Evolutionary conservation across 92 coral and sea anemone species (phyloP), one percentile per base, ranked within the genome.

Genomic region (Epizoanthus stellaris): DNA sequence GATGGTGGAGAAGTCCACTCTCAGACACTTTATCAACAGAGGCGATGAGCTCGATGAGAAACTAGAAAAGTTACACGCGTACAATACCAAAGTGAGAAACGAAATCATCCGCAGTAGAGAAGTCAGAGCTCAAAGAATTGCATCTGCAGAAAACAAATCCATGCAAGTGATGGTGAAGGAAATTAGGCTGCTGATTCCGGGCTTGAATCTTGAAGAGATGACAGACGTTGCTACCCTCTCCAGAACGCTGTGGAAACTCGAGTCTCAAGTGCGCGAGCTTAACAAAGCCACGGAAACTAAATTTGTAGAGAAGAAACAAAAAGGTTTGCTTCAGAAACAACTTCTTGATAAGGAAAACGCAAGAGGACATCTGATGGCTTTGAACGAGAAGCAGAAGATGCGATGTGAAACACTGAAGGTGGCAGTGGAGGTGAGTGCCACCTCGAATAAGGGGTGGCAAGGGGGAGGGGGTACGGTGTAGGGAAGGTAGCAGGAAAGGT

Each of bases 31-130:
- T 63, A 75, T 86, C 4, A 93, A 89, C 19, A 77, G 98, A 68
- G 98, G 95, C 11, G 94, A 92, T 66, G 99, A 96, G 53, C 91
- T 96, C 16, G 94, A 91, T 71, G 94, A 89, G 43, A 94, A 96
- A 74, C 70, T 95, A 4, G 89, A 86, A 52, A 85, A 89, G 77
- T 83, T 96, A 1, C 85, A 79, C 53, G 77, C 76, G 10, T 67
- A 91, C 65, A 94, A 93, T 82, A 59, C 73, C 67, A 75, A 92
- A 53, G 81, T 96, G 14, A 90, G 87, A 59, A 81, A 54, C 14
- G 92, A 87, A 77, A 75, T 91, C 57, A 73, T 82, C 9, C 74
- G 80, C 14, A 54, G 88, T 45, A 92, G 87, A 80, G 76, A 91
- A 13, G 92, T 88, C 34, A 76, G 88, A 52, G 91, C 85, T 34